phyloP scores from a whole-genome alignment of 2,797 vertebrate genomes.

The Liparis tanakae region DNA sequence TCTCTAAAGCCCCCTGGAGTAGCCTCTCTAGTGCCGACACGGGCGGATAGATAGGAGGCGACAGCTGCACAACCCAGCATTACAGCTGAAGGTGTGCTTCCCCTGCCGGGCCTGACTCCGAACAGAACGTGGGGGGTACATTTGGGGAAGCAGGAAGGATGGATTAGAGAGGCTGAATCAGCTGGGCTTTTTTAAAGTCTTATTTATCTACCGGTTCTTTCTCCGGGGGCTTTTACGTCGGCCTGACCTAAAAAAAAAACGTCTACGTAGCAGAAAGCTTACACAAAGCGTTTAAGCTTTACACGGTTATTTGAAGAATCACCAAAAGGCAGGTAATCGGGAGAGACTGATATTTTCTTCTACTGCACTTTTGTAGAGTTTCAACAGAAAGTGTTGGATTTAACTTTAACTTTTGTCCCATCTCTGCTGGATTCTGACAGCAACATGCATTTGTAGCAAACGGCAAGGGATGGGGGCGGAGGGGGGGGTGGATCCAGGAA shows the following conservation, averaged over 20 bases:
- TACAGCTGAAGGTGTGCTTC: constrained; percentile 46
- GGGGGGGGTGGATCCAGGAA: background rate
- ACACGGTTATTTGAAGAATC: constrained; percentile 4
- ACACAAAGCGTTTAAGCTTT: constrained; percentile 1
- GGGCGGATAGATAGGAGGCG: constrained; percentile 53
- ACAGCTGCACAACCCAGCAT: constrained; percentile 58
- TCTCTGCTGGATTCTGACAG: constrained; percentile 16
- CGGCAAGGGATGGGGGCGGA: background rate
- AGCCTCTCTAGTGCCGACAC: constrained; percentile 62
- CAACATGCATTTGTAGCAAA: background rate
- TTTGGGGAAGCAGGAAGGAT: background rate
- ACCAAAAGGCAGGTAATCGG: background rate
- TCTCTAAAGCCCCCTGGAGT: constrained; percentile 72
- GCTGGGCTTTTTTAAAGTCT: constrained; percentile 17
- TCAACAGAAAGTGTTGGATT: background rate
- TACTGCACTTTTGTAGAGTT: background rate
- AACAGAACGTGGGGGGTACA: background rate
- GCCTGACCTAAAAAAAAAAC: constrained; percentile 18
- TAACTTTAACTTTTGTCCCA: background rate
- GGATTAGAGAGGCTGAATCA: constrained; percentile 25
- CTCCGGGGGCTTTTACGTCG: background rate
- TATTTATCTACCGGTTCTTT: constrained; percentile 18
- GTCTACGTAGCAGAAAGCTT: background rate
- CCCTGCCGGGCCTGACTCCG: constrained; percentile 32
- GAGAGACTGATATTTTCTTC: constrained; percentile 10